Evolutionary conservation across 1,140 invertebrate genomes (phyloP).

Genomic region (Trachymyrmex septentrionalis): DNA sequence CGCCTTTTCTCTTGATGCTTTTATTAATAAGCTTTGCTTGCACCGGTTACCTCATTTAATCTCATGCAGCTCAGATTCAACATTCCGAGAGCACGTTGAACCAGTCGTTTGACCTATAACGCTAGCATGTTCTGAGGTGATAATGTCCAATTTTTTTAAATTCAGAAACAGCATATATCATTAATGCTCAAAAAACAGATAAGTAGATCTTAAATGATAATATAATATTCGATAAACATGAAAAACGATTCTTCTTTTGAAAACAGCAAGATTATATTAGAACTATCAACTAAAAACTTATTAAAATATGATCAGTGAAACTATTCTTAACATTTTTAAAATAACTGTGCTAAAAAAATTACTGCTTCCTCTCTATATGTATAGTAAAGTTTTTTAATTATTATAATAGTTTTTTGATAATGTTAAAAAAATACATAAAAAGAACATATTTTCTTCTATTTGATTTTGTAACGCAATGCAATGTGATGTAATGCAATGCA

Average conservation of each 20-base stretch:
- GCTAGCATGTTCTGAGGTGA: background rate
- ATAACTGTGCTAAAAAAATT: background rate
- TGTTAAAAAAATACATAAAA: background rate
- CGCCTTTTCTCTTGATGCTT: constrained; percentile 13
- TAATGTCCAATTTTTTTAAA: constrained; percentile 10
- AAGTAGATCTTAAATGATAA: background rate
- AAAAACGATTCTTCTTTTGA: background rate
- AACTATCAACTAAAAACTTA: background rate
- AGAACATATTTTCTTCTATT: background rate
- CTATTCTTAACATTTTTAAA: background rate
- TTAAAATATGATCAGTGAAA: background rate
- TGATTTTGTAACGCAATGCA: too few relatives aligned
- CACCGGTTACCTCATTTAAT: constrained; percentile 76
- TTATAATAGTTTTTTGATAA: background rate
- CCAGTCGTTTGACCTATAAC: constrained; percentile 53
- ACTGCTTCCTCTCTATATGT: background rate
- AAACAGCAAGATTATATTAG: background rate
- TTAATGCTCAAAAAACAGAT: background rate
- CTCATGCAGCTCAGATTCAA: constrained; percentile 44
- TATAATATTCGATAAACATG: background rate
- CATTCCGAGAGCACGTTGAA: constrained; percentile 83
- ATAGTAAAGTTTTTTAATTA: background rate
- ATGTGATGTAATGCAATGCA: too few relatives aligned
- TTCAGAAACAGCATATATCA: background rate
- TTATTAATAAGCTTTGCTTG: constrained; percentile 33